phyloP scores from a whole-genome alignment of 2,113 vertebrate genomes.

The Mastomys coucha region DNA sequence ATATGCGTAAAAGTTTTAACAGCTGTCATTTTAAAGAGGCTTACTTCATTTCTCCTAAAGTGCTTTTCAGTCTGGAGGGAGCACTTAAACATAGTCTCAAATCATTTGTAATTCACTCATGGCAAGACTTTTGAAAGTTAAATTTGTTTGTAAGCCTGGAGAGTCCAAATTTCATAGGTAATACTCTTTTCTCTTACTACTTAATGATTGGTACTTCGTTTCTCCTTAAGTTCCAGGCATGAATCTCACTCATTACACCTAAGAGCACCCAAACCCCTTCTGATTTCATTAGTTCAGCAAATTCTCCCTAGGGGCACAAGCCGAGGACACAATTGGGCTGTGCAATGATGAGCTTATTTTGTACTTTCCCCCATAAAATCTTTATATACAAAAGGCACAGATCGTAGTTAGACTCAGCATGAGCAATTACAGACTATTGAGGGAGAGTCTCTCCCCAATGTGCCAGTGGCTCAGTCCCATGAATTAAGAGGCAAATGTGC shows the following conservation, averaged over 20 bases:
- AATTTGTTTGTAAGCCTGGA: constrained; percentile 76
- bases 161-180: constrained; percentile 73
- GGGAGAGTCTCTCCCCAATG: constrained; percentile 44
- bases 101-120: constrained; percentile 82
- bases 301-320: neutral
- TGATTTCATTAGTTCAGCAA: constrained; percentile 46
- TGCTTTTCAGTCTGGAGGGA: constrained; percentile 85
- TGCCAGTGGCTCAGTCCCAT: constrained; percentile 51
- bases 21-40: constrained; percentile 81
- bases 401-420: constrained; percentile 12
- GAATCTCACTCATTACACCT: constrained; percentile 38
- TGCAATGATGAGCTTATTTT: constrained; percentile 14
- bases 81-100: constrained; percentile 84
- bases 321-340: neutral
- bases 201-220: constrained; percentile 48
- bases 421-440: constrained; percentile 39
- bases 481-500: constrained; percentile 69
- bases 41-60: constrained; percentile 84
- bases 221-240: neutral
- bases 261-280: neutral
- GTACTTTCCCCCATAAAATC: constrained; percentile 62
- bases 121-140: constrained; percentile 77
- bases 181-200: constrained; percentile 57
- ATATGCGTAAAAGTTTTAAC: constrained; percentile 76
- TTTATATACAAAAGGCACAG: constrained; percentile 36